Evolutionary conservation across 2,113 vertebrate species (phyloP).

Genomic region (Octodon degus): DNA sequence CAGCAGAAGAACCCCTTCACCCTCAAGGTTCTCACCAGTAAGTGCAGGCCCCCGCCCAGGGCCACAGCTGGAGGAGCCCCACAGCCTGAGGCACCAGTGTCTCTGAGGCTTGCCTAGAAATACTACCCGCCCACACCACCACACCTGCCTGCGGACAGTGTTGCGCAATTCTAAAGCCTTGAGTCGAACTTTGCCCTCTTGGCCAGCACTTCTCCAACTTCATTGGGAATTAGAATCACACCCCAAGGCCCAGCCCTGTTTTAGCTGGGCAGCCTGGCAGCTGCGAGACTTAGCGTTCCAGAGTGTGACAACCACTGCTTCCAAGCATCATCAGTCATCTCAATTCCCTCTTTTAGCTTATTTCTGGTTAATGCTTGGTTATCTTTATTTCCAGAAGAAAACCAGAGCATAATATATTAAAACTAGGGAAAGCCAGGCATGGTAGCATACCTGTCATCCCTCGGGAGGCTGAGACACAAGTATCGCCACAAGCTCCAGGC

Average conservation of each 20-base stretch:
- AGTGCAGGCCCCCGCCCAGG: conserved; percentile 82
- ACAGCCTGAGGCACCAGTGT: background rate
- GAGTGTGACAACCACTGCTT: background rate
- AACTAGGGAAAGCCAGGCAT: background rate
- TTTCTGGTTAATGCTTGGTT: background rate
- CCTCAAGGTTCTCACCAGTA: conserved; percentile 96
- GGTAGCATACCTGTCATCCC: background rate
- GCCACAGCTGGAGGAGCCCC: background rate
- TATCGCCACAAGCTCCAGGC: background rate
- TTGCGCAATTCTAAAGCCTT: background rate
- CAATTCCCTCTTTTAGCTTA: background rate
- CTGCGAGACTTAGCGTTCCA: background rate
- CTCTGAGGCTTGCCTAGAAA: background rate
- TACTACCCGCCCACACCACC: background rate
- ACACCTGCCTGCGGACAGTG: background rate
- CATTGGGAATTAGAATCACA: background rate
- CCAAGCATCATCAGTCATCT: background rate
- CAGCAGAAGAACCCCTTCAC: conserved; percentile 98
- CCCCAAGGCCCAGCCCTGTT: background rate
- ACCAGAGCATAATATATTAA: background rate
- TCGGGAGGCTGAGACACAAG: background rate
- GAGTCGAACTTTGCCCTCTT: background rate
- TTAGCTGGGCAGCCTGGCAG: background rate
- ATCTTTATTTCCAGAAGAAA: conserved; percentile 40
- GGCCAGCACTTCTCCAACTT: background rate